A percentile compares a stretch with the other conserved stretches of the same genome.
Evolutionary conservation across 2,888 invertebrate genomes (phyloP).

Genomic region (Netelia fuscicornis): DNA sequence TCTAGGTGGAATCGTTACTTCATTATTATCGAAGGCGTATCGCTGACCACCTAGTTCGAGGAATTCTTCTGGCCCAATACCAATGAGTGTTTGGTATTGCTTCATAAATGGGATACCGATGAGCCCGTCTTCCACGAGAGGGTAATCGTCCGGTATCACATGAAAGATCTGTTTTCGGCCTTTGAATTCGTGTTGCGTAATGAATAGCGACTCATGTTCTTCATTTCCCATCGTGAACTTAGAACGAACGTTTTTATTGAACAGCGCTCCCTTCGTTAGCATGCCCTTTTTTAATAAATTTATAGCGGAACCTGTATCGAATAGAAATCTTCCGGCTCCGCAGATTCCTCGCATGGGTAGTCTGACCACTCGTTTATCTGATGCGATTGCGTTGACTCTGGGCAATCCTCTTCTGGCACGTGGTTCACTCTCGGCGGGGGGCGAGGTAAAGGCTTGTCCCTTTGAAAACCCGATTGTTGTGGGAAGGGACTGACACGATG

Average conservation of each 20-base stretch:
- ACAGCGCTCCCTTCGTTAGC: neutral
- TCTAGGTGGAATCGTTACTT: neutral
- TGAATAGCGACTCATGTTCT: neutral
- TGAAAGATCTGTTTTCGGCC: slow-evolving; percentile 21
- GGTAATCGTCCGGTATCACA: slow-evolving; percentile 37
- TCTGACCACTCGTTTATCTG: slow-evolving; percentile 26
- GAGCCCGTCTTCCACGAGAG: slow-evolving; percentile 25
- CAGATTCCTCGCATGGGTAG: slow-evolving; percentile 8
- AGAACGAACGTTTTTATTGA: neutral
- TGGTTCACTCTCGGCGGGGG: neutral
- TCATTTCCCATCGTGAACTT: slow-evolving; percentile 18
- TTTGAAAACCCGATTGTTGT: slow-evolving; percentile 20
- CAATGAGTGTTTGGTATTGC: slow-evolving; percentile 25
- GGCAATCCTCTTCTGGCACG: neutral
- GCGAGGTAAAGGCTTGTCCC: neutral
- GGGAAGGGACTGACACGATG: no score
- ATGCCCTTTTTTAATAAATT: neutral
- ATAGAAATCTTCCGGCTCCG: slow-evolving; percentile 33
- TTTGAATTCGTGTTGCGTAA: neutral
- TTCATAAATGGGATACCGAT: slow-evolving; percentile 37
- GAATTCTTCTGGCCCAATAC: slow-evolving; percentile 15
- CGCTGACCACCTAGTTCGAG: neutral
- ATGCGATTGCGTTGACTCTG: slow-evolving; percentile 16
- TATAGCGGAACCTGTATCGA: slow-evolving; percentile 20
- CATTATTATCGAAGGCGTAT: neutral